Conservation (phyloP, 1,140 invertebrate species). For the Cyphomyrmex costatus region DNA sequence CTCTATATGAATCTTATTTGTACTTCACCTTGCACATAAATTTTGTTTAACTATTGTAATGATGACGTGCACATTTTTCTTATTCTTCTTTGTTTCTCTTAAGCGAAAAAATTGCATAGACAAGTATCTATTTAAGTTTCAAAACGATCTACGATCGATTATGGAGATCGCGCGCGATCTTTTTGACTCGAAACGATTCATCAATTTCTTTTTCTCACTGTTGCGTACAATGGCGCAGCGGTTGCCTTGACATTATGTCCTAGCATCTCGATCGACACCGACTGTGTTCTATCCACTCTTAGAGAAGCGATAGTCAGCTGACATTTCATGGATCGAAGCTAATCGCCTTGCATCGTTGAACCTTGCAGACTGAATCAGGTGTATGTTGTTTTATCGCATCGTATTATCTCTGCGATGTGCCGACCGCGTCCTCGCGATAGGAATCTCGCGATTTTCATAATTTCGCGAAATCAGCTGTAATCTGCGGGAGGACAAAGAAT, state of each 20-base stretch:
- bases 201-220: slow-evolving; percentile 48
- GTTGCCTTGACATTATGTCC: slow-evolving; percentile 78
- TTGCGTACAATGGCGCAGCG: slow-evolving; percentile 53
- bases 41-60: not conserved
- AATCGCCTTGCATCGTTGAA: slow-evolving; percentile 68
- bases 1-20: not conserved
- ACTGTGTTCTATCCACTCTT: slow-evolving; percentile 49
- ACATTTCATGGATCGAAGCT: slow-evolving; percentile 72
- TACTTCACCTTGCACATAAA: no score
- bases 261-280: slow-evolving; percentile 49
- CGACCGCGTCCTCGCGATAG: slow-evolving; percentile 39
- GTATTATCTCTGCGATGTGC: slow-evolving; percentile 34
- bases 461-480: slow-evolving; percentile 50
- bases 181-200: slow-evolving; percentile 62
- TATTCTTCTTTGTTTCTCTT: not conserved
- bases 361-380: slow-evolving; percentile 66
- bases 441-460: slow-evolving; percentile 53
- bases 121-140: not conserved
- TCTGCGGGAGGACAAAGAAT: slow-evolving; percentile 42
- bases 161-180: not conserved
- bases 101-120: not conserved
- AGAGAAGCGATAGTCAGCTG: slow-evolving; percentile 70
- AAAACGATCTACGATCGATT: not conserved
- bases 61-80: no score
- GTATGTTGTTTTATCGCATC: slow-evolving; percentile 50